Percentiles rank a stretch among this genome's conserved stretches.
phyloP scores from a whole-genome alignment of 2,888 invertebrate genomes.

The Cantharis rufa region DNA sequence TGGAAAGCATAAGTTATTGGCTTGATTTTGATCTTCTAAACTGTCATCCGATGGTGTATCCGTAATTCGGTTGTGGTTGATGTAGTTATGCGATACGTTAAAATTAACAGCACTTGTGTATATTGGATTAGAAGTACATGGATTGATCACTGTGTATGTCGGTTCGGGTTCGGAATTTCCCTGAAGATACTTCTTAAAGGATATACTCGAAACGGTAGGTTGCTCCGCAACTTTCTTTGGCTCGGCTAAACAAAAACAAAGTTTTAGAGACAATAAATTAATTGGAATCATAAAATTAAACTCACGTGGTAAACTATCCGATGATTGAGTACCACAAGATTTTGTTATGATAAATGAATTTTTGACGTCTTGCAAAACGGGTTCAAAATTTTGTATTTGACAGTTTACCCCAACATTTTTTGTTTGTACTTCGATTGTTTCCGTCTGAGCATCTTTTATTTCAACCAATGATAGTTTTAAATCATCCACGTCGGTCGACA shows the following conservation, averaged over 20 bases:
- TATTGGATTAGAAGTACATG: conserved; percentile 48
- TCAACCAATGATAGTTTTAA: conserved; percentile 55
- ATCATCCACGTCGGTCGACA: conserved; percentile 61
- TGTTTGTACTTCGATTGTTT: conserved; percentile 55
- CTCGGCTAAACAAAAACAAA: conserved; percentile 26
- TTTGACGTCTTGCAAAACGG: not conserved
- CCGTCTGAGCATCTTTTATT: conserved; percentile 50
- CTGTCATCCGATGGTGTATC: conserved; percentile 60
- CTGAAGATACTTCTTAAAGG: conserved; percentile 53
- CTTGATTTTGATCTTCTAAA: conserved; percentile 45
- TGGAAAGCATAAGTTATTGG: conserved; percentile 52
- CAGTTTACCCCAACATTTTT: conserved; percentile 58
- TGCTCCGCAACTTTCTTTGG: conserved; percentile 36
- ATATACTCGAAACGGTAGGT: conserved; percentile 34
- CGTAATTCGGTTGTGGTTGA: conserved; percentile 52
- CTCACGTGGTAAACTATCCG: not conserved
- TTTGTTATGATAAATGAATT: conserved; percentile 23
- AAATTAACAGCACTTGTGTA: conserved; percentile 62
- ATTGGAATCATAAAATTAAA: not conserved
- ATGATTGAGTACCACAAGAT: conserved; percentile 33
- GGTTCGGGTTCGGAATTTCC: conserved; percentile 29
- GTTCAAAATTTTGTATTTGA: conserved; percentile 34
- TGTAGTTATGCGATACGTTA: conserved; percentile 63
- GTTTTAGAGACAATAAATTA: not conserved
- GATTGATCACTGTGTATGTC: conserved; percentile 36